Percentiles rank a stretch among this genome's conserved stretches.
phyloP scores from a whole-genome alignment of 2,113 vertebrate genomes.

The Perca fluviatilis region DNA sequence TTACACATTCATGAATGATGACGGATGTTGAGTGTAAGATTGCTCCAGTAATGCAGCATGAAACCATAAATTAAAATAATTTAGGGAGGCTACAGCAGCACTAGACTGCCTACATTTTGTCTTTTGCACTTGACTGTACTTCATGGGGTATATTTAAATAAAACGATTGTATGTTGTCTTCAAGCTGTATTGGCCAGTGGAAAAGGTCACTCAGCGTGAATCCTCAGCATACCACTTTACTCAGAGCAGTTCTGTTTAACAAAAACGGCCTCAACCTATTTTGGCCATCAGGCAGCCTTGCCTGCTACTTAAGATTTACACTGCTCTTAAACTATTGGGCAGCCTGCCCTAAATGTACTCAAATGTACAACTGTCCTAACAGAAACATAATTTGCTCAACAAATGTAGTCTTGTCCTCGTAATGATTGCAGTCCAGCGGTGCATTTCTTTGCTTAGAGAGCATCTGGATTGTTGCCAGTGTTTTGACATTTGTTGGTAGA shows the following conservation, averaged over 20 bases:
- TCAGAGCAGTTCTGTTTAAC: background rate
- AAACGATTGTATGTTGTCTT: background rate
- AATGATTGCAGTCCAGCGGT: background rate
- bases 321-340: conserved; percentile 22
- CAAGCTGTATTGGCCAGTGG: background rate
- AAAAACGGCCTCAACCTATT: conserved; percentile 24
- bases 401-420: background rate
- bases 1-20: background rate
- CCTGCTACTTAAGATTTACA: conserved; percentile 14
- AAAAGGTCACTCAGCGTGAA: background rate
- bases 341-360: conserved; percentile 36
- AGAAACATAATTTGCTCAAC: background rate
- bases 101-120: background rate
- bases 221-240: background rate
- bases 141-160: background rate
- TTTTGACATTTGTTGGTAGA: background rate
- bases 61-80: conserved; percentile 5
- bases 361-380: background rate
- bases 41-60: background rate
- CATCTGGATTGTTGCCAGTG: background rate
- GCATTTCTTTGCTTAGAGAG: conserved; percentile 9
- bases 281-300: conserved; percentile 23
- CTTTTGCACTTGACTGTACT: background rate
- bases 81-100: background rate
- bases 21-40: background rate